phyloP scores from a whole-genome alignment of 2,888 invertebrate genomes.

The Dynastes maya region DNA sequence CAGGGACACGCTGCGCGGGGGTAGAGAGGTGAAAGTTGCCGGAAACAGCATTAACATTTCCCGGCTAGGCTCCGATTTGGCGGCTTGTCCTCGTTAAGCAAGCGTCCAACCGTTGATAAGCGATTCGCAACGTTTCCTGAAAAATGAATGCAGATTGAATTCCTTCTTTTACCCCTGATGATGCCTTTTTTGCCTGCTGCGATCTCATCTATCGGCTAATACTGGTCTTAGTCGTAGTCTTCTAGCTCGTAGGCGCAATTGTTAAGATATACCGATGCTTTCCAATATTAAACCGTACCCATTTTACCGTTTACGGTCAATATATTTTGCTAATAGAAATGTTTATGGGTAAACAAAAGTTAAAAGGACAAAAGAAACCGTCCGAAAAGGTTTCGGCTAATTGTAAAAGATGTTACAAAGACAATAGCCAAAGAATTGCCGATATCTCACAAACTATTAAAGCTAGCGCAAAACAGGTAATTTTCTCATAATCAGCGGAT shows the following conservation, averaged over 20 bases:
- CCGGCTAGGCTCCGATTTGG: conserved; percentile 54
- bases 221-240: not conserved
- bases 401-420: no score
- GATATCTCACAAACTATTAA: no score
- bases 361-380: not conserved
- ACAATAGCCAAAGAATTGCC: no score
- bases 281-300: conserved; percentile 17
- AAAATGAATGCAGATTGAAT: conserved; percentile 55
- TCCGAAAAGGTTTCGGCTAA: no score
- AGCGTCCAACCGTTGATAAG: conserved; percentile 58
- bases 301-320: conserved; percentile 38
- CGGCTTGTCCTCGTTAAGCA: conserved; percentile 55
- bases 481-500: no score
- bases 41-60: conserved; percentile 58
- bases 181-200: not conserved
- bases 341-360: conserved; percentile 37
- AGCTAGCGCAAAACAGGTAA: no score
- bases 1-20: conserved; percentile 7
- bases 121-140: conserved; percentile 56
- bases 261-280: conserved; percentile 38
- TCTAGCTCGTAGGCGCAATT: not conserved
- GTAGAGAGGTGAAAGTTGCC: conserved; percentile 10
- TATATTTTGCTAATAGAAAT: conserved; percentile 46
- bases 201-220: not conserved
- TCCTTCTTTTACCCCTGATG: conserved; percentile 25